Percentiles rank a stretch among this genome's conserved stretches.
phyloP scores from a whole-genome alignment of 2,113 vertebrate genomes.

The Cephalophus harveyi region DNA sequence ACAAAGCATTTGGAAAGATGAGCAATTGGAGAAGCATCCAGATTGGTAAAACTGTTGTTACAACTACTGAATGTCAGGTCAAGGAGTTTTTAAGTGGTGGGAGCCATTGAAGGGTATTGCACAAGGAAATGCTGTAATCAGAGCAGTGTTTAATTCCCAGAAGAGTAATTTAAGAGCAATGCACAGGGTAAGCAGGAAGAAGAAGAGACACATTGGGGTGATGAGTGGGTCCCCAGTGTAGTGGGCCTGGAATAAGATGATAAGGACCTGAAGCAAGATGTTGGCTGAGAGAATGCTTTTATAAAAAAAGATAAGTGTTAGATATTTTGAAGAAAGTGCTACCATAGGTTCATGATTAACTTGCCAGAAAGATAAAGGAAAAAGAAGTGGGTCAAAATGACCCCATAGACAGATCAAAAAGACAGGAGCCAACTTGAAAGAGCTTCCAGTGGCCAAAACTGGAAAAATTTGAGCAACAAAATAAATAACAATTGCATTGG shows the following conservation, averaged over 20 bases:
- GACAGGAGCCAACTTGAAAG: background rate
- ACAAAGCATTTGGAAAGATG: slow-evolving; percentile 46
- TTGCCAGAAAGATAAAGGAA: background rate
- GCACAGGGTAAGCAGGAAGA: background rate
- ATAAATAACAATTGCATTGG: background rate
- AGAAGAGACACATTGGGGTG: background rate
- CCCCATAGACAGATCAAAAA: background rate
- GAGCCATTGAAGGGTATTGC: background rate
- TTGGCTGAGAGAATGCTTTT: background rate
- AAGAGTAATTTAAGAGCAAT: slow-evolving; percentile 6
- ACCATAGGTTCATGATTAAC: background rate
- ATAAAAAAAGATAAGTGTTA: background rate
- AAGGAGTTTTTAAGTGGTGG: slow-evolving; percentile 15
- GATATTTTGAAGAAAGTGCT: background rate
- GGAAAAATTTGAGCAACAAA: background rate
- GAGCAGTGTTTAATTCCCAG: background rate
- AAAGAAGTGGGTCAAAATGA: background rate
- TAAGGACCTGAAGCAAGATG: background rate
- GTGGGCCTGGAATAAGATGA: background rate
- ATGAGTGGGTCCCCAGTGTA: background rate
- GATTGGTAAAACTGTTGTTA: background rate
- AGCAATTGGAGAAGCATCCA: background rate
- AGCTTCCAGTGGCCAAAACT: background rate
- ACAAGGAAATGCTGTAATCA: background rate
- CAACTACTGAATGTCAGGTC: slow-evolving; percentile 16